phyloP scores from a whole-genome alignment of 2,113 vertebrate species.

The Prunella himalayana region DNA sequence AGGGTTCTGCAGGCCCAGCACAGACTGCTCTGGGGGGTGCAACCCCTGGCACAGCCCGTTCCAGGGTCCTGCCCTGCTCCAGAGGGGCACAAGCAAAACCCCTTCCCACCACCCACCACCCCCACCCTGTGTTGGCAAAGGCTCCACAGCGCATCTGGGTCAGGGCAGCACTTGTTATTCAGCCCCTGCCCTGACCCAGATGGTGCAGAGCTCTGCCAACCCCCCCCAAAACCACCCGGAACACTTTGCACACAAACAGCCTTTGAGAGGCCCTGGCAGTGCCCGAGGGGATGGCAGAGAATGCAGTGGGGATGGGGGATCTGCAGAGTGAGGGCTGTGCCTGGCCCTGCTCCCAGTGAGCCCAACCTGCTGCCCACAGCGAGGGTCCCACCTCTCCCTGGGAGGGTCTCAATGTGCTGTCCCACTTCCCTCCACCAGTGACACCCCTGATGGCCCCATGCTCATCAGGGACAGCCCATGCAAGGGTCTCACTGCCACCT shows the following conservation, averaged over 20 bases:
- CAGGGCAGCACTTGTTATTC: conserved; percentile 48
- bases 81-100: rapidly evolving
- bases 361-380: rapidly evolving
- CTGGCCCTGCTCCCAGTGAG: neutral
- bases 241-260: conserved; percentile 49
- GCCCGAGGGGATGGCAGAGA: neutral
- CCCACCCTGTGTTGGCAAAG: neutral
- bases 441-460: rapidly evolving
- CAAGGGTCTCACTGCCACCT: rapidly evolving
- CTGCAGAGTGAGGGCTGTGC: neutral
- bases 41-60: rapidly evolving
- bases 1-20: neutral
- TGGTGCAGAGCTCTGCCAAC: conserved; percentile 43
- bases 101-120: neutral
- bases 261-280: conserved; percentile 36
- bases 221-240: neutral
- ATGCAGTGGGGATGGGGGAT: rapidly evolving
- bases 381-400: neutral
- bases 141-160: neutral
- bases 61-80: neutral
- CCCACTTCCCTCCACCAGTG: neutral
- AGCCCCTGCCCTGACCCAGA: conserved; percentile 55
- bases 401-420: neutral
- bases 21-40: neutral
- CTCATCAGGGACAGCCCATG: neutral